Base-by-base conservation (phyloP, 2,113 vertebrate genomes). In the Bolborhynchus lineola region DNA sequence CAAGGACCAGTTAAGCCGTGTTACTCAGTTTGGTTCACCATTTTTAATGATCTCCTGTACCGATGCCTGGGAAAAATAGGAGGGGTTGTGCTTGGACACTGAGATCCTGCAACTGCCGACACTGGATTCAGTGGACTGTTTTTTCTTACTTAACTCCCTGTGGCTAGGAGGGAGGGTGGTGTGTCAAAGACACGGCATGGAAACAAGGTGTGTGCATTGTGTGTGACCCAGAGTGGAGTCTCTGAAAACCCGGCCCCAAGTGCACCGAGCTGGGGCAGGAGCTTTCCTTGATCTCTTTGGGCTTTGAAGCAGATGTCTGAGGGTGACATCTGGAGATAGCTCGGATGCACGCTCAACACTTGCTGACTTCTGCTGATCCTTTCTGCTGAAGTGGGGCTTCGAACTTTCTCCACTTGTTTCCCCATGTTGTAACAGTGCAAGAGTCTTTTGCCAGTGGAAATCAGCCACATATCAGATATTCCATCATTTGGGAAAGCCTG, bases 281-380 rank as follows among this genome's bases (percentile, higher is more conserved):
- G 47, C 18, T 70, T 65, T 50, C 26, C 44, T 79, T 76, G 37
- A 46, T 72, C 46, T 65, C 5, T 50, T n/a, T 35, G 74, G 59
- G 26, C 57, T 92, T 79, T 63, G 84, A 69, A 70, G 81, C 82
- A 80, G 67, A 57, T 39, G 37, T 63, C n/a, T 87, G 89, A 53
- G 21, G 52, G 53, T 37, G 47, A 87, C 31, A 80, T 63, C 31
- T 67, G 29, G 50, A 67, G 64, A 72, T 5, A 76, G 67, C 39
- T 52, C 76, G 79, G 64, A 85, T 68, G 41, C 47, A 19, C 3
- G 1, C 37, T 77, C 46, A 83, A 6, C 53, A 33, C 47, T 28
- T 20, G 13, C n/a, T 87, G 65, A 72, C 67, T 90, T 89, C 63
- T 35, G 39, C 50, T 85, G 47, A 91, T 57, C 29, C 11, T 68